phyloP scores from a whole-genome alignment of 2,113 vertebrate species.

The Barbus barbus region DNA sequence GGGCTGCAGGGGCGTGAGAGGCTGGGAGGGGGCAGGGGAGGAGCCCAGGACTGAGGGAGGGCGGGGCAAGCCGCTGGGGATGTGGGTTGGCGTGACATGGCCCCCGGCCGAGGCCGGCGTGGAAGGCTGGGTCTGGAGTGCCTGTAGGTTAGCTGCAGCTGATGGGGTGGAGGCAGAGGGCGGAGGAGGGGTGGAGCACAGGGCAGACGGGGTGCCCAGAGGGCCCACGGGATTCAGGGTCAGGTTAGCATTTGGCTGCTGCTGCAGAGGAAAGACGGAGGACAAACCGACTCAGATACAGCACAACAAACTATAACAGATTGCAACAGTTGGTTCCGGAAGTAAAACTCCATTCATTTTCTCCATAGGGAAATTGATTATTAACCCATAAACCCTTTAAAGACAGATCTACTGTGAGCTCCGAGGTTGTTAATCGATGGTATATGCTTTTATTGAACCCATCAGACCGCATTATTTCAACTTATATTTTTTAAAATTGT shows the following conservation, averaged over 20 bases:
- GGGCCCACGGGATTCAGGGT: constrained; percentile 85
- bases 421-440: not conserved
- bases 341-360: not conserved
- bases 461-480: too few relatives aligned
- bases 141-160: constrained; percentile 73
- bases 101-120: constrained; percentile 80
- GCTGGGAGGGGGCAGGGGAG: constrained; percentile 21
- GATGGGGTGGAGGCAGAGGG: constrained; percentile 66
- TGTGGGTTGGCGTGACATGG: constrained; percentile 86
- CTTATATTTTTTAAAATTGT: too few relatives aligned
- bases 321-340: not conserved
- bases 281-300: constrained; percentile 39
- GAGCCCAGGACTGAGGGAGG: constrained; percentile 81
- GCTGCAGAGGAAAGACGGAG: constrained; percentile 40
- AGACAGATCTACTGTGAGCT: not conserved
- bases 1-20: too few relatives aligned
- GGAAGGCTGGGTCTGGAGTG: constrained; percentile 74
- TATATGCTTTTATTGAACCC: not conserved
- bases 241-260: constrained; percentile 82
- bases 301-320: not conserved
- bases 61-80: constrained; percentile 81
- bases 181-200: constrained; percentile 79
- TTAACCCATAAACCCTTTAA: not conserved
- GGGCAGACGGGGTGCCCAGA: constrained; percentile 77
- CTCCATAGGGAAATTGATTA: not conserved